phyloP scores from a whole-genome alignment of 2,113 vertebrate species.

The Sitta europaea region DNA sequence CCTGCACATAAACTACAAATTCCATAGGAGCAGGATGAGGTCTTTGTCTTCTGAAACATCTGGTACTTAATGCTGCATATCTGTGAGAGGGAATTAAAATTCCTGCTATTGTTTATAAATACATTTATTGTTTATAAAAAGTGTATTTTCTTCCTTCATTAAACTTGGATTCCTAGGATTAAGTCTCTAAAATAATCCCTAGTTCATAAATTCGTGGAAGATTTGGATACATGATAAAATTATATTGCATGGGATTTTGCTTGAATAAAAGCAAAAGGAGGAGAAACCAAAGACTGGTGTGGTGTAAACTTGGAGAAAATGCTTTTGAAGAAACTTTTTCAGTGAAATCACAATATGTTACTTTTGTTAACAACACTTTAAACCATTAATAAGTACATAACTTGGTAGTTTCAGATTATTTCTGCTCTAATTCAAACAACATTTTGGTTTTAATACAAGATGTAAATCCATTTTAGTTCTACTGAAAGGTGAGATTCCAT shows the following conservation, averaged over 20 bases:
- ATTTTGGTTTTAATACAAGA: neutral
- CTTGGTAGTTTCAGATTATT: neutral
- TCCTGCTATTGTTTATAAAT: neutral
- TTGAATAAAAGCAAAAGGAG: neutral
- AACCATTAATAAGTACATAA: neutral
- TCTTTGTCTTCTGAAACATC: neutral
- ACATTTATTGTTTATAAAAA: neutral
- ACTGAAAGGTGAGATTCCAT: neutral
- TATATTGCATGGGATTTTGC: neutral
- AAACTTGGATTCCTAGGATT: neutral
- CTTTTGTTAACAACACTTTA: neutral
- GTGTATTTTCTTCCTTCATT: neutral
- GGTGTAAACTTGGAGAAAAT: neutral
- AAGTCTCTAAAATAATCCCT: neutral
- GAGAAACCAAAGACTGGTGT: neutral
- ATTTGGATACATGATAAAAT: neutral
- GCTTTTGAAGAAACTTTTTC: neutral
- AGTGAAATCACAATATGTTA: neutral
- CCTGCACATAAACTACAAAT: neutral
- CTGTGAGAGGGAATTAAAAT: neutral
- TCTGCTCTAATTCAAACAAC: neutral
- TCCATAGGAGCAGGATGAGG: neutral
- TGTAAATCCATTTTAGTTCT: neutral
- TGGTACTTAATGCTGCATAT: neutral
- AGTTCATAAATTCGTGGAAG: neutral